Percentiles rank a stretch among this genome's conserved stretches.
These are phyloP conservation scores for Varanus komodoensis DNA, from an alignment of 2,113 vertebrate species.

Conservation along the genomic window DNA sequence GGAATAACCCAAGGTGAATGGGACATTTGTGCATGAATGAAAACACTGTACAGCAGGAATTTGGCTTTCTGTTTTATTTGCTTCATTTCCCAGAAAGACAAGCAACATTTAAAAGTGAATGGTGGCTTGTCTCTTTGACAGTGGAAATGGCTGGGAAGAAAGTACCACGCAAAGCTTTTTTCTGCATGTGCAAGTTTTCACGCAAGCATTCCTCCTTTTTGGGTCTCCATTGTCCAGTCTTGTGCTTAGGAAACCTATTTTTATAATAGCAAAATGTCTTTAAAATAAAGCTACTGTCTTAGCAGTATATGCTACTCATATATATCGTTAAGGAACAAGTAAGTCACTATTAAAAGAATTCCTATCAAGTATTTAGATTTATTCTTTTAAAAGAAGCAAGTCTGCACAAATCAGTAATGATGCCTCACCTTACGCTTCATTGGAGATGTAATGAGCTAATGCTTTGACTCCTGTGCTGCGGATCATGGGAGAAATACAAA, in stretches of 20 bases:
- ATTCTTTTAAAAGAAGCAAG: conserved; percentile 22
- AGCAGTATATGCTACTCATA: not conserved
- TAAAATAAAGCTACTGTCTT: not conserved
- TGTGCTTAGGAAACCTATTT: not conserved
- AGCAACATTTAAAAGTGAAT: not conserved
- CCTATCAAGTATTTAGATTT: not conserved
- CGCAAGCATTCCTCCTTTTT: not conserved
- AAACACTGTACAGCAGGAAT: not conserved
- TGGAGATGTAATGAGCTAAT: conserved; percentile 27
- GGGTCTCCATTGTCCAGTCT: not conserved
- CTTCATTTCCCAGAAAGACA: not conserved
- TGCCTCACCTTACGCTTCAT: not conserved
- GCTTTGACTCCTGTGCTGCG: not conserved
- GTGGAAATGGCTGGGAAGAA: not conserved
- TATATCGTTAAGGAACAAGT: not conserved
- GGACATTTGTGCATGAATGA: not conserved
- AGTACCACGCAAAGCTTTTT: not conserved
- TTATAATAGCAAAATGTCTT: not conserved
- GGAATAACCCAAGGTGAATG: not conserved
- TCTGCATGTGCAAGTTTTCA: not conserved
- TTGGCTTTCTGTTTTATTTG: not conserved
- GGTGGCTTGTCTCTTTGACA: not conserved
- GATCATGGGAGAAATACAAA: conserved; percentile 42
- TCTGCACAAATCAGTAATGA: not conserved
- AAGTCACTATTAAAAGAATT: not conserved